These are phyloP conservation scores for Manduca sexta DNA, from an alignment of 1,140 invertebrate species.

Conservation along the genomic window DNA sequence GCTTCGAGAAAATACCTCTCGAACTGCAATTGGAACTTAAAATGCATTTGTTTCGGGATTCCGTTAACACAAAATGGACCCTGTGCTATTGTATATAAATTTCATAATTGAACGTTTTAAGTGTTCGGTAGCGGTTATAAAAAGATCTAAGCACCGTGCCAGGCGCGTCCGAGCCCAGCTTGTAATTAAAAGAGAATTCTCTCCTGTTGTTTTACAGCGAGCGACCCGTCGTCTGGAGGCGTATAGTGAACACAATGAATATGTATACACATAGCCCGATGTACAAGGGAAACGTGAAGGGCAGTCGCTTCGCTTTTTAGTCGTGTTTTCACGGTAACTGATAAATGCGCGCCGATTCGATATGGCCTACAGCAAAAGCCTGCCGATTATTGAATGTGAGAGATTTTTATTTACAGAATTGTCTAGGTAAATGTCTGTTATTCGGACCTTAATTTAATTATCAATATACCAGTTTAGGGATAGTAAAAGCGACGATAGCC, in stretches of 20 bases:
- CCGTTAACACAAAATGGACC: slow-evolving; percentile 1
- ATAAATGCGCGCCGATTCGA: neutral
- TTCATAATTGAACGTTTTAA: slow-evolving; percentile 13
- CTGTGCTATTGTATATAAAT: slow-evolving; percentile 7
- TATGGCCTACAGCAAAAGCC: too few relatives aligned
- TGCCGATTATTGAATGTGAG: too few relatives aligned
- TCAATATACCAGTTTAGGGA: too few relatives aligned
- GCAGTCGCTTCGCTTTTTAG: slow-evolving; percentile 13
- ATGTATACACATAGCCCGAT: slow-evolving; percentile 13
- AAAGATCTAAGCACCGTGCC: slow-evolving; percentile 21
- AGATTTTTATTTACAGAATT: too few relatives aligned
- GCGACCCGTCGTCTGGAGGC: slow-evolving; percentile 21
- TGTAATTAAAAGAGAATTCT: slow-evolving; percentile 34
- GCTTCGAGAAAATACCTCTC: too few relatives aligned
- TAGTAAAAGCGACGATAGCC: too few relatives aligned
- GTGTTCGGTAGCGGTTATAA: slow-evolving; percentile 13
- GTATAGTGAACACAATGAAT: slow-evolving; percentile 22
- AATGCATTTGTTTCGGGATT: neutral
- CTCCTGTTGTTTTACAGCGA: slow-evolving; percentile 28
- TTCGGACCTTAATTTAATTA: too few relatives aligned
- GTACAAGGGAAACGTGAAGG: slow-evolving; percentile 14
- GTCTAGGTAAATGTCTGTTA: too few relatives aligned
- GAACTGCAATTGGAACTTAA: neutral
- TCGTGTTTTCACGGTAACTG: slow-evolving; percentile 8
- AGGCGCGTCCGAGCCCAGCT: slow-evolving; percentile 17